These are phyloP conservation scores for Oryzaephilus surinamensis DNA, from an alignment of 1,140 invertebrate genomes.

Conservation along the genomic window DNA sequence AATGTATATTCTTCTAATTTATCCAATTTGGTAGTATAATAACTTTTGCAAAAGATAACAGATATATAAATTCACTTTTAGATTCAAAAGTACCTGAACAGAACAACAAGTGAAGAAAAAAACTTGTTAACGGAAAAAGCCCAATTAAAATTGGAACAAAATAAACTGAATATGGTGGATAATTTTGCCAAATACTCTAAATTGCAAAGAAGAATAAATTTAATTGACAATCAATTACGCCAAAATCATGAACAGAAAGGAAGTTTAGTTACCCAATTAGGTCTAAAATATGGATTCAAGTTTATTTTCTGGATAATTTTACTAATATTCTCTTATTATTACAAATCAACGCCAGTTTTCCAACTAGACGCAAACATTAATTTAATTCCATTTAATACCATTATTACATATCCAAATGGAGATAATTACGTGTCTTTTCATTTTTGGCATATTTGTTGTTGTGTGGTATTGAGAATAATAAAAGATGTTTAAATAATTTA, in stretches of 20 bases:
- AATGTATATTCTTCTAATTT: too few species aligned
- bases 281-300: constrained; percentile 20
- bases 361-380: constrained; percentile 23
- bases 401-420: constrained; percentile 32
- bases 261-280: constrained; percentile 16
- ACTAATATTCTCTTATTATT: constrained; percentile 22
- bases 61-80: too few species aligned
- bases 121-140: too few species aligned
- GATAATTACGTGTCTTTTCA: constrained; percentile 31
- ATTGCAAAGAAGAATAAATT: constrained; percentile 30
- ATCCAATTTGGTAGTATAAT: too few species aligned
- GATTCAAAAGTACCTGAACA: too few species aligned
- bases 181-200: constrained; percentile 31
- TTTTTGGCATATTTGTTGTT: constrained; percentile 31
- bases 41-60: too few species aligned
- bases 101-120: too few species aligned
- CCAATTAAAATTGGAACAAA: constrained; percentile 19
- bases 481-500: too few species aligned
- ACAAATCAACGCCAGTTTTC: constrained; percentile 23
- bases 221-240: constrained; percentile 21
- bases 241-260: constrained; percentile 10
- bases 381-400: constrained; percentile 25
- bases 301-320: constrained; percentile 16
- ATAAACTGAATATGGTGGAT: constrained; percentile 22
- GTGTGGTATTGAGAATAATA: constrained; percentile 21